These are phyloP conservation scores for Sminthurides bifidus DNA, from an alignment of 1,140 invertebrate genomes.

Conservation along the genomic window DNA sequence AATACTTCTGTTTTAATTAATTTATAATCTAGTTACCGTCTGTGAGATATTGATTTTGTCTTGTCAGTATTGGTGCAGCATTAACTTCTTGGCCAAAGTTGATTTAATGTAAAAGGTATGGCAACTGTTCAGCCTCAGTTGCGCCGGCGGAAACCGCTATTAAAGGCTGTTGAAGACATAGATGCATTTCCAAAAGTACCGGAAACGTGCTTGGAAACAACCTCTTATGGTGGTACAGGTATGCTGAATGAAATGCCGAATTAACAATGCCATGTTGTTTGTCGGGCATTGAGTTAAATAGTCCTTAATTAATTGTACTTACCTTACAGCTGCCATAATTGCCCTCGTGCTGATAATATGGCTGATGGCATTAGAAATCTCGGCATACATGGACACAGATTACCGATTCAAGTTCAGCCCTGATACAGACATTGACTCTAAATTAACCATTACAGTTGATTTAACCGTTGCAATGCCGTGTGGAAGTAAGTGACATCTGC, in stretches of 20 bases:
- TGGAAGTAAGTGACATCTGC: constrained; percentile 42
- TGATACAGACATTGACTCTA: constrained; percentile 75
- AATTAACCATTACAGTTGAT: constrained; percentile 83
- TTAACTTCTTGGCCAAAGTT: too few relatives aligned
- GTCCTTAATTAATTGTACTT: constrained; percentile 22
- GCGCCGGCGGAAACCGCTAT: constrained; percentile 27
- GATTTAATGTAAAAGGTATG: too few relatives aligned
- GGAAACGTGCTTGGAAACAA: constrained; percentile 68
- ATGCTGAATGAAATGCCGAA: constrained; percentile 35
- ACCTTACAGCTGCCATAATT: constrained; percentile 61
- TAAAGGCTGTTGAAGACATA: constrained; percentile 67
- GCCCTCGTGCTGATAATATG: constrained; percentile 63
- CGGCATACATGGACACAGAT: constrained; percentile 69
- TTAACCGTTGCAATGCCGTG: constrained; percentile 90
- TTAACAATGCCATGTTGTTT: neutral
- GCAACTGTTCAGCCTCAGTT: constrained; percentile 7
- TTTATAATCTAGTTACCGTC: too few relatives aligned
- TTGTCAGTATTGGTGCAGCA: too few relatives aligned
- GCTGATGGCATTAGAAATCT: constrained; percentile 67
- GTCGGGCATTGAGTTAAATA: neutral
- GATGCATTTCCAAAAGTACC: constrained; percentile 84
- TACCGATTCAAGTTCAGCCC: constrained; percentile 78
- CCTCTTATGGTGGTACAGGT: constrained; percentile 69
- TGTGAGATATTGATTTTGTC: too few relatives aligned
- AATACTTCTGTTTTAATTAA: too few relatives aligned